Conservation (phyloP, 2,888 invertebrate genomes). For the Balanococcus diminutus region DNA sequence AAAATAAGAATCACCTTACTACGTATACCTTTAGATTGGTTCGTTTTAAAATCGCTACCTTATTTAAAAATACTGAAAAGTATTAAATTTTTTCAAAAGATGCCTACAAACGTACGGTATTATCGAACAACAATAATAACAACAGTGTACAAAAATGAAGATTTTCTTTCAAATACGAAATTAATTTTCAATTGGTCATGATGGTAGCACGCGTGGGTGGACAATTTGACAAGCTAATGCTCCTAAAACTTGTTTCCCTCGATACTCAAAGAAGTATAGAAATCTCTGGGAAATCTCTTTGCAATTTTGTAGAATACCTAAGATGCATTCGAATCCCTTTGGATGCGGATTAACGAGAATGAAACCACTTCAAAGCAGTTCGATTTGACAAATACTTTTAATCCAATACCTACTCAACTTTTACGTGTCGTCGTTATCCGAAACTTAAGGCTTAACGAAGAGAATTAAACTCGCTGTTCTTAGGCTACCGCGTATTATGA, state of each 20-base stretch:
- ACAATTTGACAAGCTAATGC: too few relatives aligned
- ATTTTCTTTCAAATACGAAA: too few relatives aligned
- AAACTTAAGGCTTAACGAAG: not conserved
- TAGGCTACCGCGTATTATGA: not conserved
- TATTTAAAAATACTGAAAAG: too few relatives aligned
- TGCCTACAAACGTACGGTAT: too few relatives aligned
- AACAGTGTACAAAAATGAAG: too few relatives aligned
- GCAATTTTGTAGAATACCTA: not conserved
- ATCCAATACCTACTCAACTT: not conserved
- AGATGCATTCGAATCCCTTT: not conserved
- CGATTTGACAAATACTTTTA: not conserved
- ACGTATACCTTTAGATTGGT: too few relatives aligned
- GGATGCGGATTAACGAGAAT: not conserved
- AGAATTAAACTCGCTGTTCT: not conserved
- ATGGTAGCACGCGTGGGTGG: too few relatives aligned
- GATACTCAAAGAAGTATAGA: not conserved
- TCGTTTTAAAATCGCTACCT: too few relatives aligned
- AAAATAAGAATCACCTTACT: too few relatives aligned
- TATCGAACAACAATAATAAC: too few relatives aligned
- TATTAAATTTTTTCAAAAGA: too few relatives aligned
- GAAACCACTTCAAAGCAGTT: not conserved
- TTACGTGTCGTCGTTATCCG: not conserved
- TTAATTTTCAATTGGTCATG: too few relatives aligned
- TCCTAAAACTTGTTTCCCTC: not conserved
- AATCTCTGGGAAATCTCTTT: not conserved